Base-by-base conservation (phyloP, 2,113 vertebrate genomes). In the Notarius quadriscutis region DNA sequence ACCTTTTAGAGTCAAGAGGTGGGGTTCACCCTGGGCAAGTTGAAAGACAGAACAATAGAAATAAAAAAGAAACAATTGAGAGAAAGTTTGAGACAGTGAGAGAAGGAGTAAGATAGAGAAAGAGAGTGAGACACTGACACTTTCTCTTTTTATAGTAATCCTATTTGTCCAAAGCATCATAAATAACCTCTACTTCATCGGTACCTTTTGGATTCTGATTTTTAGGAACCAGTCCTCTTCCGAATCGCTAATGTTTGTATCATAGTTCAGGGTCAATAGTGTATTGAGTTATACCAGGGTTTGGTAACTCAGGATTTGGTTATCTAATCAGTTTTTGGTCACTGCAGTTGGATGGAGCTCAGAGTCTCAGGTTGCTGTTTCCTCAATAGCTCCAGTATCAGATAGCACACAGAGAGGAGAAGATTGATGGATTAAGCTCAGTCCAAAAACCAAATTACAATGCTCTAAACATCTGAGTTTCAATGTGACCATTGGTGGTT, bases 351-450 rank as follows among this genome's bases (percentile, higher is more conserved):
- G 51, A 72, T 17, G 22, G 18, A 58, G 67, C 2, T 72, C 83
- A 69, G 83, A 25, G 48, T 85, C 84, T 85, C 71, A 48, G 71
- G 71, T 85, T 85, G 84, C 71, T 22, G 1, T 48, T 75, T 67
- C 53, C 34, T 71, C 41, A 60, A 85, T 58, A 34, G 71, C 2
- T 25, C 55, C 30, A n/a, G 20, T 30, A 55, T 69, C 82, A 69
- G 63, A 20, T 69, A 53, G 55, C 82, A 27, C 10, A 30, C 62
- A 20, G 25, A 20, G 8, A 20, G 63, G 15, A 10, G n/a, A 62
- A 82, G 82, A 53, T 20, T 30, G 41, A 53, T 67, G 82, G 50
- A 71, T 71, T 84, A 71, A 81, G 41, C 79, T 11, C 57, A 34
- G 15, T 62, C 57, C 79, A 80, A 22, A 80, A 30, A 30, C 7